Base-by-base conservation (phyloP, 2,113 vertebrate species). In the Lynx canadensis region DNA sequence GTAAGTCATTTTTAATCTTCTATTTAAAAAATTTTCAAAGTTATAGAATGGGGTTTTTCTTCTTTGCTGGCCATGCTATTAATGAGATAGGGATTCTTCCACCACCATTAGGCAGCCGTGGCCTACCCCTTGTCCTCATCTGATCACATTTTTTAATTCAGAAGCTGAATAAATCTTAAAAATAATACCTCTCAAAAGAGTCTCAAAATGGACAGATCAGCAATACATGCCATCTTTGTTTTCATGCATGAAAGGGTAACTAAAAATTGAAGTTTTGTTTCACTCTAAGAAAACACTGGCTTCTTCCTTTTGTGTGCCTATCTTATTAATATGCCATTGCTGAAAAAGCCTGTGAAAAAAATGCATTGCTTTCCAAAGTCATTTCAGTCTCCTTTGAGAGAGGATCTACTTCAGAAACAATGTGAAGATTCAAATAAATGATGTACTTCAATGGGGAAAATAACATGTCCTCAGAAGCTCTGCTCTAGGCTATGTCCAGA, bases 1-100 rank as follows among this genome's bases (percentile, higher is more conserved):
- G 99, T 99, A 99, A 99, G 99, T 99, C 92, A 4, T 94, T 97
- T 96, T 97, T 91, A 68, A 74, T 16, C 63, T 94, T 31, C 14
- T 82, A 3, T 94, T 96, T 91, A 36, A 79, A 33, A 93, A 52
- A 23, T 73, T 60, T 85, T 65, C 41, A 89, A 33, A 94, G 50
- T 38, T 78, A 3, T 0, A 27, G 41, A 66, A 57, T 60, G 60
- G 19, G 33, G 68, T 33, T 29, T 52, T 71, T 94, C 45, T 71
- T 68, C 18, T 93, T 52, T 63, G 33, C 48, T 90, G 41, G 79
- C 36, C 4, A 1, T n/a, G 13, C 68, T 95, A 41, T 90, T 83
- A 29, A 76, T 13, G 23, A 80, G 23, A 79, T 63, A 10, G 16
- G 7, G 10, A 31, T 60, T 66, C 45, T 65, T 16, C 41, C 19